Evolutionary conservation across 2,888 invertebrate species (phyloP), one percentile per base, ranked within the genome.

Genomic region (Octodonta nipae): DNA sequence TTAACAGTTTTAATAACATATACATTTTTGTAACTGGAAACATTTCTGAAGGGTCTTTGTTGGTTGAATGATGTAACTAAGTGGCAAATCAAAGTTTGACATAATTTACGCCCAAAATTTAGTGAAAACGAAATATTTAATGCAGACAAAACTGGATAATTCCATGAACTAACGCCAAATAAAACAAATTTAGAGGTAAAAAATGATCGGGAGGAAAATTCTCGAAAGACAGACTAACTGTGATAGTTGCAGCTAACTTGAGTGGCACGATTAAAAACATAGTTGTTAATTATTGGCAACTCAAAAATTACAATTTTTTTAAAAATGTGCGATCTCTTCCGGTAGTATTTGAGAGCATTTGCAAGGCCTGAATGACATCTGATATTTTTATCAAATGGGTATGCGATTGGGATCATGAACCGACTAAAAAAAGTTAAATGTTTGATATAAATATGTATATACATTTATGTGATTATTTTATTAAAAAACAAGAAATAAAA

Each of bases 331-430:
- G 17, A 17, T 17, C 17, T 17, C 17, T 17, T 5, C 17, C 17
- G 17, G 17, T 17, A 17, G 17, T 6, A 6, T 17, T 6, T 17
- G 17, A 17, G 8, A 17, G 17, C 17, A 17, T 6, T 17, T 8
- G 17, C 17, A 17, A 17, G 8, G 17, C 17, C 17, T 17, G 17
- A 8, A 17, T 17, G 17, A 17, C 17, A 17, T 17, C 17, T 17
- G 17, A 17, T 17, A 17, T 17, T 17, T 17, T 17, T 17, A 17
- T 17, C 17, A 17, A 17, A 17, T 17, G 17, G 17, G 17, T 17
- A 17, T 8, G 17, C 17, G 17, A 17, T 8, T 17, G 17, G 17
- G 17, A 17, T 17, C 17, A 17, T 17, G 17, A 17, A 17, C 17
- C 8, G 17, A 17, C 17, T 17, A 17, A 17, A 17, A 17, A 17